phyloP scores from a whole-genome alignment of 2,888 invertebrate genomes.

The Cerceris rybyensis region DNA sequence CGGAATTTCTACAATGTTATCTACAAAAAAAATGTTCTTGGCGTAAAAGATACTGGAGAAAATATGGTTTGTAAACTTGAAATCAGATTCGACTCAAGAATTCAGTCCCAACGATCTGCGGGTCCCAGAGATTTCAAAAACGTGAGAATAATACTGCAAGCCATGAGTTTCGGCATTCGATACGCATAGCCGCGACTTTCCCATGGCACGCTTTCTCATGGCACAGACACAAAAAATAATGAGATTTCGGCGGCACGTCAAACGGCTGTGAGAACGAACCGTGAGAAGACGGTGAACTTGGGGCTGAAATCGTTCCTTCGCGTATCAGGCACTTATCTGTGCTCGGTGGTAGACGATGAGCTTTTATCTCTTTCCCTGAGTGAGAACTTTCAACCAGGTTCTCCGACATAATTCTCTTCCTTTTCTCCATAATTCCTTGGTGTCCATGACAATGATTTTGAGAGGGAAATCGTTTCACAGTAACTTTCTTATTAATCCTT shows the following conservation, averaged over 20 bases:
- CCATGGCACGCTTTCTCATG: slow-evolving; percentile 62
- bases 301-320: slow-evolving; percentile 66
- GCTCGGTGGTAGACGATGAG: slow-evolving; percentile 4
- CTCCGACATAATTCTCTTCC: too few species aligned
- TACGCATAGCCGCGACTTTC: slow-evolving; percentile 48
- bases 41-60: not conserved
- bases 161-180: slow-evolving; percentile 37
- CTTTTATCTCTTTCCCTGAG: not conserved
- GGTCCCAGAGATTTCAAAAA: slow-evolving; percentile 35
- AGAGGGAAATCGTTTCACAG: too few species aligned
- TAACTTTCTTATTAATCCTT: too few species aligned
- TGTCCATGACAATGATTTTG: too few species aligned
- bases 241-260: slow-evolving; percentile 63
- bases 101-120: not conserved
- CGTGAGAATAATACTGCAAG: slow-evolving; percentile 37
- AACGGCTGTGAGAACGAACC: slow-evolving; percentile 56
- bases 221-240: slow-evolving; percentile 57
- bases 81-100: slow-evolving; percentile 30
- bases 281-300: slow-evolving; percentile 75
- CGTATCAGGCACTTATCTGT: slow-evolving; percentile 70
- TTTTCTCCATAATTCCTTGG: too few species aligned
- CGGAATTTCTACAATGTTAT: too few species aligned
- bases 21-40: too few species aligned
- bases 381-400: too few species aligned
- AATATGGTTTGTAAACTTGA: slow-evolving; percentile 30